phyloP scores from a whole-genome alignment of 2,888 invertebrate species.

The Chirona hameri region DNA sequence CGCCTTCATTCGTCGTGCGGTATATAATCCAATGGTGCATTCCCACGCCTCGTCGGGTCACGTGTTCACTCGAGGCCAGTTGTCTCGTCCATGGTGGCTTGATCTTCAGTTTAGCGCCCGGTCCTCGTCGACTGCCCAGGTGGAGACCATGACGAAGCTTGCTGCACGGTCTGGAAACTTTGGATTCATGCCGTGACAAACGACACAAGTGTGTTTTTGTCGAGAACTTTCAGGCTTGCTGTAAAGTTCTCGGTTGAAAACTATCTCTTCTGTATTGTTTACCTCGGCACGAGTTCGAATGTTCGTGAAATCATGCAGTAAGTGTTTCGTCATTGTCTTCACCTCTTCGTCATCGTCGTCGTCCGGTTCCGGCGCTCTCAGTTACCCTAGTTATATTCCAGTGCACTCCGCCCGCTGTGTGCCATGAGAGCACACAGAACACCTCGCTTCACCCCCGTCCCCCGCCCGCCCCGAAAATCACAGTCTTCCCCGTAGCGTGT shows the following conservation, averaged over 20 bases:
- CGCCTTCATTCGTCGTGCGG: not conserved
- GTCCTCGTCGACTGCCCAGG: not conserved
- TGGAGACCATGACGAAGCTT: too few relatives aligned
- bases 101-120: not conserved
- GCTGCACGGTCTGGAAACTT: too few relatives aligned
- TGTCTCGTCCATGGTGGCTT: not conserved
- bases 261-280: too few relatives aligned
- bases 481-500: constrained; percentile 22
- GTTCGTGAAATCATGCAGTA: too few relatives aligned
- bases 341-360: too few relatives aligned
- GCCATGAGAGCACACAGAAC: not conserved
- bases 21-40: constrained; percentile 25
- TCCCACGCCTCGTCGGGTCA: not conserved
- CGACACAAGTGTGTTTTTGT: too few relatives aligned
- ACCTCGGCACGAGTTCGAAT: too few relatives aligned
- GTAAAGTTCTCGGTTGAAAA: too few relatives aligned
- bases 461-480: not conserved
- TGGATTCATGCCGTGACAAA: too few relatives aligned
- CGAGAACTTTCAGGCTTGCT: too few relatives aligned
- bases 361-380: not conserved
- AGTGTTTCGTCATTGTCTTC: too few relatives aligned
- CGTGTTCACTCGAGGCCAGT: not conserved
- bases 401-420: not conserved
- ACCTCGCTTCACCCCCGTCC: not conserved
- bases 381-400: not conserved